Conservation (phyloP, 2,888 invertebrate species). For the Rhagonycha lutea region DNA sequence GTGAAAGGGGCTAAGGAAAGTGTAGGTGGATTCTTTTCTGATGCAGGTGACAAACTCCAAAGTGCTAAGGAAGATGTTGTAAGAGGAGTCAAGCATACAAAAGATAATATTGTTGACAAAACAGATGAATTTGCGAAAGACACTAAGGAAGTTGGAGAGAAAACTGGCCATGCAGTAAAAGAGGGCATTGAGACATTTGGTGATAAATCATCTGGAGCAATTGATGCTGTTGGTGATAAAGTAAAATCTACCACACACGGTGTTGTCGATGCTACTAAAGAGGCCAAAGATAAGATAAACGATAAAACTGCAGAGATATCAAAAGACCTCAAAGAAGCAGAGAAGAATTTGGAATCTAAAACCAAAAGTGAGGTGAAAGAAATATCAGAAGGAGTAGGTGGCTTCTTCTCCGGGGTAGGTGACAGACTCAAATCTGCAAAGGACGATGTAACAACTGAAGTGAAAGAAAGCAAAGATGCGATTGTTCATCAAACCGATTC, state of each 20-base stretch:
- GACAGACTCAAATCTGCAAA: slow-evolving; percentile 7
- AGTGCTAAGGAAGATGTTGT: slow-evolving; percentile 4
- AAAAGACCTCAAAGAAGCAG: not conserved
- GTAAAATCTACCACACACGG: slow-evolving; percentile 7
- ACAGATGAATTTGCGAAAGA: not conserved
- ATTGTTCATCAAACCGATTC: not conserved
- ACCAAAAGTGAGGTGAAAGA: not conserved
- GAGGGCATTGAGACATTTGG: not conserved
- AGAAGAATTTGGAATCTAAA: not conserved
- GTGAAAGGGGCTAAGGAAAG: slow-evolving; percentile 23
- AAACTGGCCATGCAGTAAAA: not conserved
- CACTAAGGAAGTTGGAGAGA: not conserved
- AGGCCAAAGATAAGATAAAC: slow-evolving; percentile 13
- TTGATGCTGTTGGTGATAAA: slow-evolving; percentile 23
- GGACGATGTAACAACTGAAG: not conserved
- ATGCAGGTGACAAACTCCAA: slow-evolving; percentile 22
- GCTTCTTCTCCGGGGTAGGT: slow-evolving; percentile 29
- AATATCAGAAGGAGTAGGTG: slow-evolving; percentile 20
- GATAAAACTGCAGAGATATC: not conserved
- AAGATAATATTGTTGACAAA: slow-evolving; percentile 8
- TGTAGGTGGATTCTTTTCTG: slow-evolving; percentile 28
- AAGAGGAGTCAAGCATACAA: slow-evolving; percentile 3
- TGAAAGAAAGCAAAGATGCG: slow-evolving; percentile 5
- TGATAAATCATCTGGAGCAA: slow-evolving; percentile 22
- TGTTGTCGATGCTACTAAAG: slow-evolving; percentile 11